A percentile compares a stretch with the other conserved stretches of the same genome.
These are phyloP conservation scores for Coreoperca whiteheadi DNA, from an alignment of 2,113 vertebrate species.

Conservation along the genomic window DNA sequence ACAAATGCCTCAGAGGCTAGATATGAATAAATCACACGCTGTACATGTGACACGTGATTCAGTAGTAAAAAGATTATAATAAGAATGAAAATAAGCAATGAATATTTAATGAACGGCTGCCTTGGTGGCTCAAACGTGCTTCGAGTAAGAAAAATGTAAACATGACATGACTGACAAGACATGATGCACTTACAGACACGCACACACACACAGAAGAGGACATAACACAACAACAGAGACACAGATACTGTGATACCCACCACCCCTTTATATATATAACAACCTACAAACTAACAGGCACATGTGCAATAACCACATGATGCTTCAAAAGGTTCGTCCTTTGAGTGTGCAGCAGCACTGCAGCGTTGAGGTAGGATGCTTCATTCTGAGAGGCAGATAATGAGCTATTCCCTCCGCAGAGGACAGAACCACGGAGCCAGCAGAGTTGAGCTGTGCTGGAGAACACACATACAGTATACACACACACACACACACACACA, in stretches of 20 bases:
- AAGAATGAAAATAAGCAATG: slow-evolving; percentile 14
- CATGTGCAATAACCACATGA: slow-evolving; percentile 9
- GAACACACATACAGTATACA: not conserved
- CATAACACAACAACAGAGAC: slow-evolving; percentile 3
- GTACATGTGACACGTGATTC: not conserved
- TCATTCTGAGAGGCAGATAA: slow-evolving; percentile 61
- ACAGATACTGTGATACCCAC: not conserved
- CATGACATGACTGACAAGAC: slow-evolving; percentile 25
- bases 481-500: not conserved
- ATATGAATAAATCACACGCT: slow-evolving; percentile 46
- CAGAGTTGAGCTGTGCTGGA: slow-evolving; percentile 42
- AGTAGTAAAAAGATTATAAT: slow-evolving; percentile 6
- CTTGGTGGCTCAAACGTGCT: slow-evolving; percentile 19
- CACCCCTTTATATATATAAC: not conserved
- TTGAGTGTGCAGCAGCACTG: slow-evolving; percentile 56
- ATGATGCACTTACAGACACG: slow-evolving; percentile 10
- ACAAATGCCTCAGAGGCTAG: slow-evolving; percentile 4
- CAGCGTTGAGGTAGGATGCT: slow-evolving; percentile 57
- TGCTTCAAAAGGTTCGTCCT: slow-evolving; percentile 40
- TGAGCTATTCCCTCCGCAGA: slow-evolving; percentile 68
- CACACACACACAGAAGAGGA: not conserved
- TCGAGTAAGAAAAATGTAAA: slow-evolving; percentile 33
- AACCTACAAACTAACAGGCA: slow-evolving; percentile 15
- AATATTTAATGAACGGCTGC: slow-evolving; percentile 37
- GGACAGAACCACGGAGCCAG: slow-evolving; percentile 63